phyloP scores from a whole-genome alignment of 2,797 vertebrate genomes.

The Chrysolophus pictus region DNA sequence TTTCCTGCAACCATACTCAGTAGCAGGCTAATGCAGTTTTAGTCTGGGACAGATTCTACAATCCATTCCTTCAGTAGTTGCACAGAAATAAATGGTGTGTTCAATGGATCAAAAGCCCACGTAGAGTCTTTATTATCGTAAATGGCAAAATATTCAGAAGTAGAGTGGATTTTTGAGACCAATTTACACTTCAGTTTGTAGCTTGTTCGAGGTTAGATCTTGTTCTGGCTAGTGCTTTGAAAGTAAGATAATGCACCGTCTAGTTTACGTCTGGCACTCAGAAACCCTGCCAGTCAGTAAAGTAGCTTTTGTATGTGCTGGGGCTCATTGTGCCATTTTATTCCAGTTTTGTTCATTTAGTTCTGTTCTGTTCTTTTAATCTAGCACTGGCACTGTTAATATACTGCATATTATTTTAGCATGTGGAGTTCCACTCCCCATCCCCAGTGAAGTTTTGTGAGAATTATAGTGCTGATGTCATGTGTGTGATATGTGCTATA shows the following conservation, averaged over 20 bases:
- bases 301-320: background rate
- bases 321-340: background rate
- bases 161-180: background rate
- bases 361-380: background rate
- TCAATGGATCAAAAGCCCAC: background rate
- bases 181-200: background rate
- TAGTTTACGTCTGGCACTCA: background rate
- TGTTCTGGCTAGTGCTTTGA: background rate
- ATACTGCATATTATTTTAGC: background rate
- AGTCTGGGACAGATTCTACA: background rate
- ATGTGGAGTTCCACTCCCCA: background rate
- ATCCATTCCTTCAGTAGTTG: background rate
- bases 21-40: background rate
- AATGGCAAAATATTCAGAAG: background rate
- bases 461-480: background rate
- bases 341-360: background rate
- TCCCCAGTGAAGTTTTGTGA: background rate
- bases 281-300: background rate
- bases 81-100: background rate
- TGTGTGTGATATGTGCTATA: background rate
- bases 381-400: background rate
- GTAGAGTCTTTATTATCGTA: background rate
- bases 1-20: background rate
- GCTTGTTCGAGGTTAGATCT: background rate
- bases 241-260: background rate